Base-by-base conservation (phyloP, 2,797 vertebrate species). In the Megaceryle alcyon region DNA sequence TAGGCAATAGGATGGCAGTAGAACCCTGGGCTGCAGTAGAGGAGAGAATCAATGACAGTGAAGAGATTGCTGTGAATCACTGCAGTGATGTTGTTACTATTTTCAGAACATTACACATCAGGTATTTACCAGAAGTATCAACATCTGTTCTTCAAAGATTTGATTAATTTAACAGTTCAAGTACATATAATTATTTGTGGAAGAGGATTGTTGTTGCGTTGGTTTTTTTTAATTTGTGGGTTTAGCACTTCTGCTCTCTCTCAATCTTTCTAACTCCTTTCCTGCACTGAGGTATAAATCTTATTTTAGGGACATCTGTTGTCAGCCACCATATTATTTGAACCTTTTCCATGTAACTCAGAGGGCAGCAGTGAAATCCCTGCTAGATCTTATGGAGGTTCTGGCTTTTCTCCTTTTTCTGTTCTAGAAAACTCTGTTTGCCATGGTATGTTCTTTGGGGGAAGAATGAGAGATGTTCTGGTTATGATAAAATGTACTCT, bases 401-500 rank as follows among this genome's bases (percentile, higher is more conserved):
- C 75, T 85, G 70, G 6, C 26, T 88, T 41, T 76, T 86, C 14
- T 70, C 16, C 66, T 85, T 70, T 65, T 87, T 56, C n/a, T 76
- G 10, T 69, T 94, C 54, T 72, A 59, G 54, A 72, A 93, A 90
- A 60, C 35, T 68, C 31, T 88, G 43, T 76, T 88, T 88, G 33
- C 44, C 60, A 43, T 60, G 46, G 59, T 25, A 46, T 90, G 35
- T 77, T 92, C 71, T 88, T 66, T 80, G 39, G 26, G 44, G 29
- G 56, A 85, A 64, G 48, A 87, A 92, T 44, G 44, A 85, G 25
- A 44, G 39, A 80, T 53, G 79, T 94, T 95, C 91, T 94, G 92
- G 75, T 96, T 87, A 66, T 87, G 84, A 89, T 92, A 94, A 95
- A 95, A 94, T 77, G 75, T 85, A 88, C 79, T 92, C 51, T 66